Percentiles rank a stretch among this genome's conserved stretches.
Conservation (phyloP, 2,797 vertebrate genomes). For the Podarcis lilfordi region DNA sequence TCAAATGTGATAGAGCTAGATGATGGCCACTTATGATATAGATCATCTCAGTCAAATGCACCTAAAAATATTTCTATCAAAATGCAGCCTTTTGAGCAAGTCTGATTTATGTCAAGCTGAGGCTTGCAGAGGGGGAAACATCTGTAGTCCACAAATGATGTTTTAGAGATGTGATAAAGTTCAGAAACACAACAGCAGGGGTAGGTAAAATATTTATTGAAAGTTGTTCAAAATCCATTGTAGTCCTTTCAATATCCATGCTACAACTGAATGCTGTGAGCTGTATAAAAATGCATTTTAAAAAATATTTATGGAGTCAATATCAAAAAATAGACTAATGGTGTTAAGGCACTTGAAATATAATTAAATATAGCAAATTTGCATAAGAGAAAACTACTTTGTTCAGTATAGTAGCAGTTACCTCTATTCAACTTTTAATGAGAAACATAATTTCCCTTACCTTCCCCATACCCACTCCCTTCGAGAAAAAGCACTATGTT, state of each 20-base stretch:
- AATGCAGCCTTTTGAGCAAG: not conserved
- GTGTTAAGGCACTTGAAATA: slow-evolving; percentile 81
- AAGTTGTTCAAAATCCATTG: slow-evolving; percentile 65
- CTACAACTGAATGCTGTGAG: slow-evolving; percentile 60
- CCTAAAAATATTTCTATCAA: not conserved
- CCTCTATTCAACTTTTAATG: slow-evolving; percentile 33
- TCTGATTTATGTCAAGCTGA: not conserved
- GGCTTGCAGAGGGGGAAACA: not conserved
- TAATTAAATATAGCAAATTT: slow-evolving; percentile 69
- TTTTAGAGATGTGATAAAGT: not conserved
- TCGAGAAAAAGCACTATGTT: slow-evolving; percentile 17
- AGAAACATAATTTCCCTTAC: slow-evolving; percentile 13
- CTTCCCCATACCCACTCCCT: slow-evolving; percentile 8
- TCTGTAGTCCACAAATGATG: not conserved
- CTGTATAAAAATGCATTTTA: slow-evolving; percentile 66
- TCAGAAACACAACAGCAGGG: slow-evolving; percentile 39
- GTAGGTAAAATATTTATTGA: slow-evolving; percentile 77
- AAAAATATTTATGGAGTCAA: slow-evolving; percentile 53
- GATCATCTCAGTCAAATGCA: not conserved
- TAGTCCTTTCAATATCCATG: slow-evolving; percentile 57
- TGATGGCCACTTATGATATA: not conserved
- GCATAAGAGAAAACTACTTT: slow-evolving; percentile 58
- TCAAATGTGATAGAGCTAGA: not conserved
- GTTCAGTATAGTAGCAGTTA: slow-evolving; percentile 43
- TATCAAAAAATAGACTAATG: slow-evolving; percentile 66